Conservation (phyloP, 2,113 vertebrate genomes). For the Micromys minutus region DNA sequence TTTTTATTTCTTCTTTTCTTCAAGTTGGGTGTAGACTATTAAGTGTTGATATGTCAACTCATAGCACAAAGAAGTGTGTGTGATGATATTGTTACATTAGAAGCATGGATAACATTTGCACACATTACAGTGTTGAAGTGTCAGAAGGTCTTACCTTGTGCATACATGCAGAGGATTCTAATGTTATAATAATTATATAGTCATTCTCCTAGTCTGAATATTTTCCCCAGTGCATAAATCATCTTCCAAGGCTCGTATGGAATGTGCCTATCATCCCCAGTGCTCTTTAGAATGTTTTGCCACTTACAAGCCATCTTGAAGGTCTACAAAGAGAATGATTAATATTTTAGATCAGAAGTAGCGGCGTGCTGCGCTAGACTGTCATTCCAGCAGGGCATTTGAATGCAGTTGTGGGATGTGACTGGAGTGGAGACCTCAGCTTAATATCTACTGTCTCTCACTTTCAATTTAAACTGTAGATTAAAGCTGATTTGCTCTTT, state of each 20-base stretch:
- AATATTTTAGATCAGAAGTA: conserved; percentile 38
- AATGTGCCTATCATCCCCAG: conserved; percentile 32
- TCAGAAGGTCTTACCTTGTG: not conserved
- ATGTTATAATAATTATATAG: not conserved
- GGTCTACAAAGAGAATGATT: conserved; percentile 47
- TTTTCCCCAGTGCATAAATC: not conserved
- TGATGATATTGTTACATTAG: not conserved
- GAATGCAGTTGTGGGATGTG: not conserved
- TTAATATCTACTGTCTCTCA: conserved; percentile 71
- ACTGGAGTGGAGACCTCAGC: conserved; percentile 54
- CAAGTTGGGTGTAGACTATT: conserved; percentile 7
- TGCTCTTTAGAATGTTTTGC: not conserved
- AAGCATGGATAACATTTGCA: conserved; percentile 15
- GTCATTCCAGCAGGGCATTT: conserved; percentile 25
- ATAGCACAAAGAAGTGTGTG: not conserved
- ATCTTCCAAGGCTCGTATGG: not conserved
- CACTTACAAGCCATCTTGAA: conserved; percentile 9
- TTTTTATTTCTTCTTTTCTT: conserved; percentile 30
- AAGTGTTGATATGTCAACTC: not conserved
- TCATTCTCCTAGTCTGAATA: not conserved
- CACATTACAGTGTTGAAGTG: not conserved
- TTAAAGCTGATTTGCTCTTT: conserved; percentile 77
- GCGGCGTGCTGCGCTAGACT: not conserved
- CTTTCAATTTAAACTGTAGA: conserved; percentile 73
- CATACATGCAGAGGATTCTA: not conserved